Percentiles rank a stretch among this genome's conserved stretches.
Conservation (phyloP, 2,888 invertebrate species). For the Sacculina carcini region DNA sequence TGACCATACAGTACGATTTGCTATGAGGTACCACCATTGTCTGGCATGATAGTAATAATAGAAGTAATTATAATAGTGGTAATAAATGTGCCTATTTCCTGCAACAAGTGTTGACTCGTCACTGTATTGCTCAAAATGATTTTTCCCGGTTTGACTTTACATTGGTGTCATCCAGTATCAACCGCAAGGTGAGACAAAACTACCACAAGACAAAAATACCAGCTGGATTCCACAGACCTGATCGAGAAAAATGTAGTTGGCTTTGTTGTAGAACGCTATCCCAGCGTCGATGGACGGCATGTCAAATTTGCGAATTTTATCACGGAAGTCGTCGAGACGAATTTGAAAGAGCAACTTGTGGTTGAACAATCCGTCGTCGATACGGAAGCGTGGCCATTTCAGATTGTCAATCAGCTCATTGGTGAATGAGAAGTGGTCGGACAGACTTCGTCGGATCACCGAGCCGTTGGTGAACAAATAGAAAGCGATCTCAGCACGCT, state of each 20-base stretch:
- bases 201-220: too few relatives aligned
- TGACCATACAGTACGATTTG: too few relatives aligned
- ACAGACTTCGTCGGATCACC: conserved; percentile 15
- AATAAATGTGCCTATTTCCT: too few relatives aligned
- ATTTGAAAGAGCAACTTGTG: conserved; percentile 10
- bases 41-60: too few relatives aligned
- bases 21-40: too few relatives aligned
- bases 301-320: conserved; percentile 11
- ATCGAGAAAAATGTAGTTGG: conserved; percentile 18
- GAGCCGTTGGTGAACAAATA: conserved; percentile 16
- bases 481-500: conserved; percentile 21
- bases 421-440: conserved; percentile 19
- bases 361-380: background rate
- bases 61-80: too few relatives aligned
- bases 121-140: too few relatives aligned
- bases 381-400: background rate
- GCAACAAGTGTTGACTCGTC: too few relatives aligned
- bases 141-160: too few relatives aligned
- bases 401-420: conserved; percentile 18
- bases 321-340: conserved; percentile 11
- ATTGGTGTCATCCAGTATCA: too few relatives aligned
- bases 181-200: too few relatives aligned
- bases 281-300: conserved; percentile 14
- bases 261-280: conserved; percentile 18
- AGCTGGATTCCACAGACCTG: conserved; percentile 14